These are phyloP conservation scores for Plusia festucae DNA, from an alignment of 2,888 invertebrate genomes.

Conservation along the genomic window DNA sequence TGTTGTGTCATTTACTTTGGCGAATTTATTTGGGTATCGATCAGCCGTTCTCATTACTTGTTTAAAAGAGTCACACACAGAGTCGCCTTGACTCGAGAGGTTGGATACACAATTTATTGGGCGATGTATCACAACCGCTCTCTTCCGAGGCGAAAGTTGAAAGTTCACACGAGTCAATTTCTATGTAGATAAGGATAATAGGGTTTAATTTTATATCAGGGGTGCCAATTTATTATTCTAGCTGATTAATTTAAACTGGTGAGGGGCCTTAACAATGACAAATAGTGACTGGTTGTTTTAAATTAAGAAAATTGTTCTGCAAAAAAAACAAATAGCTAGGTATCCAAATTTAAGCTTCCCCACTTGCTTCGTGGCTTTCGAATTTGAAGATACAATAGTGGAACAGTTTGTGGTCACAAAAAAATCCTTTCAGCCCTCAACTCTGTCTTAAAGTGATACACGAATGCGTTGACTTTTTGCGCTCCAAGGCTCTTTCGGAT, in stretches of 20 bases:
- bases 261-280: neutral
- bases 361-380: conserved; percentile 12
- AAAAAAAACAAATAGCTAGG: conserved; percentile 10
- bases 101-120: conserved; percentile 74
- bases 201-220: neutral
- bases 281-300: neutral
- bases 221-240: neutral
- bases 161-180: conserved; percentile 62
- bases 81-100: conserved; percentile 68
- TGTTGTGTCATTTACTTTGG: conserved; percentile 66
- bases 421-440: conserved; percentile 58
- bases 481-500: conserved; percentile 71
- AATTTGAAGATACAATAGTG: conserved; percentile 25
- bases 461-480: conserved; percentile 79
- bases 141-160: conserved; percentile 64
- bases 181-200: conserved; percentile 22
- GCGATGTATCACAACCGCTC: conserved; percentile 69
- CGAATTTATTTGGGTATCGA: conserved; percentile 75
- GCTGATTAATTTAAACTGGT: neutral
- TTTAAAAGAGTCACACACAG: conserved; percentile 58
- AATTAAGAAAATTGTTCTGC: neutral
- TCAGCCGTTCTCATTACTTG: conserved; percentile 70
- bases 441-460: conserved; percentile 63
- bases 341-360: conserved; percentile 5
- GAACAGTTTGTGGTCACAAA: conserved; percentile 45